Base-by-base conservation (phyloP, 2,113 vertebrate species). In the Hippocampus guttulatus region DNA sequence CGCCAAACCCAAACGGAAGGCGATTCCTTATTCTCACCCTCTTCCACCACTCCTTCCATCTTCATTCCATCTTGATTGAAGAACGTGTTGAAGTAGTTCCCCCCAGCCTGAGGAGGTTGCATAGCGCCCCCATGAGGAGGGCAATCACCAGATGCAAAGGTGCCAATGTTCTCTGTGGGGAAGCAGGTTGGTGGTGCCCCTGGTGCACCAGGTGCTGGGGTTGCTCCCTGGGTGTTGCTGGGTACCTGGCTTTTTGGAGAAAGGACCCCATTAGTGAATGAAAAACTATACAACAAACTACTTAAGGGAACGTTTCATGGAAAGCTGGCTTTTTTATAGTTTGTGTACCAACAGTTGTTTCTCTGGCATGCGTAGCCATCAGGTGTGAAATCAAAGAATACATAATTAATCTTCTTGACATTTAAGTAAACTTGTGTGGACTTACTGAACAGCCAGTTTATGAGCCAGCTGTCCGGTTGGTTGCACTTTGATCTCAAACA, bases 401-500 rank as follows among this genome's bases (percentile, higher is more conserved):
- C 3, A 47, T 47, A 3, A 47, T 47, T 14, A 11, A 47, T 47
- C 45, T 49, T 5, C 51, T 54, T 54, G 21, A 8, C n/a, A 55
- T 23, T 40, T 16, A 38, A 62, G 60, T 38, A 38, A 62, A 62
- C 7, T 41, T 16, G 7, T 10, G 23, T 38, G 27, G 25, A 58
- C 88, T 81, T 70, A 98, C 96, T 95, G 95, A 38, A 95, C 95
- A 0, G 95, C 95, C 74, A 98, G 89, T 64, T 98, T 98, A 79
- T 98, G 95, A 0, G 96, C 96, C 78, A 98, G 87, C 81, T 98
- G 96, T 62, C 94, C 95, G 0, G 96, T 98, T 10, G 96, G 96
- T 57, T 96, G 93, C 10, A 98, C 96, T 58, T 97, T 96, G 3
- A 98, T 96, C 89, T 98, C 96, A 54, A 98, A 98, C 52, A 98